Evolutionary conservation across 2,113 vertebrate species (phyloP), one percentile per base, ranked within the genome.

Genomic region (Sylvilagus bachmani): DNA sequence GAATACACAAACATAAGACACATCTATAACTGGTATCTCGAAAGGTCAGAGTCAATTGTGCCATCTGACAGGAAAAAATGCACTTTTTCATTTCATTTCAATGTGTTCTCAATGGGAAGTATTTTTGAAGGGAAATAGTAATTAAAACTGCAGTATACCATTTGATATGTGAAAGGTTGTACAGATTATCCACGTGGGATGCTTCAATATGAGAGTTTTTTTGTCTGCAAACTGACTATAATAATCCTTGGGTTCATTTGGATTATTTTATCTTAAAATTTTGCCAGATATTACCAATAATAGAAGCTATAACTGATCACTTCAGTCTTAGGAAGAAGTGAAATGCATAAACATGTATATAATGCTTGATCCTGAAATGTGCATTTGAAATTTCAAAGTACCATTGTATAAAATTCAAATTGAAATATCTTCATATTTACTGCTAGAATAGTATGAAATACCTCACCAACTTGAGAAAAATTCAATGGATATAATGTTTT

Each of bases 81-180:
- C 0, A 55, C 0, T 31, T 73, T 80, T 61, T 77, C 77, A 64
- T 86, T 80, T 17, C 17, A 16, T 73, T 89, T 84, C 55, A 83
- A 29, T n/a, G 53, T 84, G 19, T 69, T 96, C 9, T 2, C 86
- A 66, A 6, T 25, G 21, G 74, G 69, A 97, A 51, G 74, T 71
- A 78, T 86, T 97, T 96, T 96, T 71, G 53, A 93, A 89, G 67
- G 70, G 86, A 97, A 62, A 10, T 36, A 78, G 81, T 83, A 93
- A 97, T 98, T 96, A 96, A 70, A 97, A 82, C n/a, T 3, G 22
- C 85, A 95, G 81, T 14, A 92, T 96, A 90, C 17, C 79, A 53
- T 91, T 91, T 73, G 88, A 81, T 94, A 97, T 97, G 83, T 58
- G 36, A 96, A 94, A 97, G 86, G 81, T 25, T 97, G 58, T 44